Percentiles rank a stretch among this genome's conserved stretches.
Conservation (phyloP, 2,113 vertebrate species). For the Promerops cafer region DNA sequence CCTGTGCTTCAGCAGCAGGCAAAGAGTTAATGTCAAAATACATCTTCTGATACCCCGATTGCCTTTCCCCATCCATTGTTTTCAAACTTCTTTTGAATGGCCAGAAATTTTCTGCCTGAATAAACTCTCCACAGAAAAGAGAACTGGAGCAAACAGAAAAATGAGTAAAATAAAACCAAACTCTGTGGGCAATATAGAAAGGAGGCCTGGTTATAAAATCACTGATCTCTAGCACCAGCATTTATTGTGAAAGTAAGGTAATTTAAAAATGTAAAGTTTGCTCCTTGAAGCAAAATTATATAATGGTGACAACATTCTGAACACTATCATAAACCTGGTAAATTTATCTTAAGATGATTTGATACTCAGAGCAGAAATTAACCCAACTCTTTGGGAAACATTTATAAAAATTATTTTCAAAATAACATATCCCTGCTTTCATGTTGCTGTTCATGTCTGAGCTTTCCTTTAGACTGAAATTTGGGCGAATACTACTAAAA, state of each 20-base stretch:
- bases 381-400: neutral
- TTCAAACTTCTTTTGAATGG: slow-evolving; percentile 39
- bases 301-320: neutral
- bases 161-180: neutral
- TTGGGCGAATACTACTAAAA: neutral
- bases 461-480: neutral
- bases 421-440: neutral
- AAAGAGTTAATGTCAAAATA: slow-evolving; percentile 49
- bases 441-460: neutral
- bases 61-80: slow-evolving; percentile 29
- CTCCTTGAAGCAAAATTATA: neutral
- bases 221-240: neutral
- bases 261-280: neutral
- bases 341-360: neutral
- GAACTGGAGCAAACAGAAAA: neutral
- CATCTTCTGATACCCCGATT: slow-evolving; percentile 4
- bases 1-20: neutral
- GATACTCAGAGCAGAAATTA: neutral
- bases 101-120: slow-evolving; percentile 47
- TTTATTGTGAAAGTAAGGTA: neutral
- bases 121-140: slow-evolving; percentile 13
- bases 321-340: neutral
- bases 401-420: neutral
- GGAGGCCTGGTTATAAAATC: neutral
- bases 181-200: neutral